A percentile compares a stretch with the other conserved stretches of the same genome.
Conservation (phyloP, 2,113 vertebrate species). For the Eublepharis macularius region DNA sequence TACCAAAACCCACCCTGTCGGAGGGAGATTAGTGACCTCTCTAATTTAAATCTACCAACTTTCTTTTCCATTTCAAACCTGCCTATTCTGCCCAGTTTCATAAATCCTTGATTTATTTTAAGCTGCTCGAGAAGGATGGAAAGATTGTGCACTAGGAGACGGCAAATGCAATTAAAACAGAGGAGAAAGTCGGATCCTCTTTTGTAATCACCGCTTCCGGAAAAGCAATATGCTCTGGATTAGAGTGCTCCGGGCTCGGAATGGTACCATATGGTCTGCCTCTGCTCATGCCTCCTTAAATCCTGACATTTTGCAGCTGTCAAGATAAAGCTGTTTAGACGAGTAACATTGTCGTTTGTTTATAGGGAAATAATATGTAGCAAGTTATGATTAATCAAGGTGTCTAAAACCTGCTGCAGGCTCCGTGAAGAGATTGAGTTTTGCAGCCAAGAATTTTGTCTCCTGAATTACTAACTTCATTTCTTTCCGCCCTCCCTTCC, state of each 20-base stretch:
- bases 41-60: neutral
- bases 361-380: constrained; percentile 80
- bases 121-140: constrained; percentile 35
- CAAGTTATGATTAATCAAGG: constrained; percentile 82
- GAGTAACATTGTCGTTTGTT: constrained; percentile 81
- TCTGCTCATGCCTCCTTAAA: constrained; percentile 76
- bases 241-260: constrained; percentile 69
- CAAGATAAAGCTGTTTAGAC: constrained; percentile 80
- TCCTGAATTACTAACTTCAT: constrained; percentile 51
- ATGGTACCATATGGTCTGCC: constrained; percentile 76
- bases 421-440: constrained; percentile 53
- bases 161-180: constrained; percentile 30
- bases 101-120: constrained; percentile 25
- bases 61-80: neutral
- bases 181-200: constrained; percentile 44
- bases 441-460: constrained; percentile 56
- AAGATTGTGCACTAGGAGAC: constrained; percentile 33
- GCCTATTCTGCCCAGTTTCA: neutral
- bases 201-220: constrained; percentile 62
- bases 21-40: neutral
- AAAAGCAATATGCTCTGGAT: constrained; percentile 71
- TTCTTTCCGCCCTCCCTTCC: neutral
- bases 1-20: no score
- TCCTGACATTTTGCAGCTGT: constrained; percentile 83
- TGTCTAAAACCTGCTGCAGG: constrained; percentile 73